phyloP scores from a whole-genome alignment of 2,797 vertebrate genomes.

The Eulemur rubriventer region DNA sequence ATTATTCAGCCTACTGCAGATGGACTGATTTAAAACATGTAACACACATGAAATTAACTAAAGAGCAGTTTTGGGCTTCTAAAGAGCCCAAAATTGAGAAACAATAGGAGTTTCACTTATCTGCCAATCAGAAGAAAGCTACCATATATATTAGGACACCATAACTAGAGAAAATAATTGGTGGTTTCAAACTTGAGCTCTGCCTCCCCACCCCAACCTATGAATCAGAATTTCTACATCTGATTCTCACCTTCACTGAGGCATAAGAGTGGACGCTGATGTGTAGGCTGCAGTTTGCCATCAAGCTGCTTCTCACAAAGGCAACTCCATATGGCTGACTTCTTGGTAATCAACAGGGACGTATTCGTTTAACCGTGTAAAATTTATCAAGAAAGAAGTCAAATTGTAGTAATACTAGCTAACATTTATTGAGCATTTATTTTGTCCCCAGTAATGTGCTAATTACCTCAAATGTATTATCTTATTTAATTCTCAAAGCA shows the following conservation, averaged over 20 bases:
- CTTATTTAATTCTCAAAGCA: constrained; percentile 9
- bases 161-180: not conserved
- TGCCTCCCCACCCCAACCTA: not conserved
- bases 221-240: not conserved
- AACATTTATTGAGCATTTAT: not conserved
- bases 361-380: not conserved
- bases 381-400: not conserved
- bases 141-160: not conserved
- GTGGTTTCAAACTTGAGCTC: not conserved
- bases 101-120: not conserved
- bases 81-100: not conserved
- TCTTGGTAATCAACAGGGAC: not conserved
- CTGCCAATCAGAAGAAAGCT: not conserved
- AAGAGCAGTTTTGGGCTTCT: not conserved
- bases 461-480: not conserved
- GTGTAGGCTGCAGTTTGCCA: not conserved
- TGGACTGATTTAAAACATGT: not conserved
- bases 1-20: not conserved
- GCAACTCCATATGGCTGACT: not conserved
- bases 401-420: not conserved
- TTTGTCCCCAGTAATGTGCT: not conserved
- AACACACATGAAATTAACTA: not conserved
- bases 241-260: not conserved
- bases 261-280: not conserved
- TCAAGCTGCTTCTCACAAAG: not conserved